These are phyloP conservation scores for Phaethon lepturus DNA, from an alignment of 2,113 vertebrate species.

Conservation along the genomic window DNA sequence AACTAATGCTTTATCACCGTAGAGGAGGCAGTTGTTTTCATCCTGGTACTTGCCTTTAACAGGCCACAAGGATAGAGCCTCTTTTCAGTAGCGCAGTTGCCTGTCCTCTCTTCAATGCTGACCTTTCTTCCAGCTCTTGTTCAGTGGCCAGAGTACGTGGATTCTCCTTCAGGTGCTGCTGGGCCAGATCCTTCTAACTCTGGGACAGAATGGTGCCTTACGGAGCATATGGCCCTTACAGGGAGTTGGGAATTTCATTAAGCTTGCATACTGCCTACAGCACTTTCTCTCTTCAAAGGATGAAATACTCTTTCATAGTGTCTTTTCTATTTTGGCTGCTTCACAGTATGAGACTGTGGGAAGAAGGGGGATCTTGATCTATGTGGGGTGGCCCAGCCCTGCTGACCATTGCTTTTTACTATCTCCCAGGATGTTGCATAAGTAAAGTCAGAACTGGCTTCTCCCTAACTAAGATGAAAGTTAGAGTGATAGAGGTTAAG, in stretches of 20 bases:
- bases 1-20: background rate
- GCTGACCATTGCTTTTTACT: background rate
- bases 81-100: background rate
- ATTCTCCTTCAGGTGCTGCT: background rate
- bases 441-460: background rate
- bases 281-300: background rate
- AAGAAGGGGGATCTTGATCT: background rate
- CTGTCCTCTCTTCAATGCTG: background rate
- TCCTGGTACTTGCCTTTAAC: background rate
- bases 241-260: background rate
- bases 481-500: background rate
- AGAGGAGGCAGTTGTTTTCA: background rate
- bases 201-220: background rate
- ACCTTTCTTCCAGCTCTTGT: background rate
- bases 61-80: background rate
- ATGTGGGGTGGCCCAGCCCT: background rate
- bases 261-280: background rate
- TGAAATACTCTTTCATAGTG: background rate
- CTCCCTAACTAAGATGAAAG: background rate
- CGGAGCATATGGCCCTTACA: background rate
- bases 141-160: rapidly evolving
- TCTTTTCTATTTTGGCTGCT: background rate
- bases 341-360: background rate
- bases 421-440: background rate
- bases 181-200: background rate